Conservation (phyloP, 2,888 invertebrate species). For the Caenorhabditis virilis region DNA sequence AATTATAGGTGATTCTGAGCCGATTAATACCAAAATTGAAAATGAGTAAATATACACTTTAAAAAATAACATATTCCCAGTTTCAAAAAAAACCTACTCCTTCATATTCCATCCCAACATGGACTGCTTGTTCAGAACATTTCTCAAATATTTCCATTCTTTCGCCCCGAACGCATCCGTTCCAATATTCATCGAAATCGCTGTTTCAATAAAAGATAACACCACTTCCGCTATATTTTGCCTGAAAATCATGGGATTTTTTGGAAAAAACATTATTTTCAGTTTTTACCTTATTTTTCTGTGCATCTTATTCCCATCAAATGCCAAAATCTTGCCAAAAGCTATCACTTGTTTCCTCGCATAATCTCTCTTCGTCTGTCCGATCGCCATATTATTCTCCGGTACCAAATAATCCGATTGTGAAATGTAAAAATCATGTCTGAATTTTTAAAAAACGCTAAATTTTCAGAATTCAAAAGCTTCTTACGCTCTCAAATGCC, state of each 20-base stretch:
- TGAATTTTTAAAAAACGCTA: background rate
- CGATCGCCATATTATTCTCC: conserved; percentile 6
- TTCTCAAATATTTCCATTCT: conserved; percentile 23
- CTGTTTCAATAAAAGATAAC: conserved; percentile 4
- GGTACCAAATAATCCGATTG: conserved; percentile 37
- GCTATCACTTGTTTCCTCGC: conserved; percentile 14
- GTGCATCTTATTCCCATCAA: conserved; percentile 6
- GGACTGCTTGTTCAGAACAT: conserved; percentile 11
- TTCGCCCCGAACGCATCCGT: conserved; percentile 3
- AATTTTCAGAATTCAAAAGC: background rate
- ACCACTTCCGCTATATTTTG: conserved; percentile 15
- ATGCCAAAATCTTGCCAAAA: conserved; percentile 17
- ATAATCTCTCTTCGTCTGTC: conserved; percentile 28
- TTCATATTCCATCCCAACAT: conserved; percentile 25
- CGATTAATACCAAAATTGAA: background rate
- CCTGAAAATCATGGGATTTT: conserved; percentile 9
- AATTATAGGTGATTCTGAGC: too few species aligned
- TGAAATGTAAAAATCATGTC: conserved; percentile 44
- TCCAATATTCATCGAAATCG: conserved; percentile 14
- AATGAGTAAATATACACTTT: background rate
- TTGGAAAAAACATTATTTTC: background rate
- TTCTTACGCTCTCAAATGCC: conserved; percentile 29
- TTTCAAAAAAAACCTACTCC: conserved; percentile 7
- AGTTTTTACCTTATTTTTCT: conserved; percentile 14
- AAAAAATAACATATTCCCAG: background rate